Evolutionary conservation across 2,888 invertebrate species (phyloP).

Genomic region (Scelioninae gen. 2): DNA sequence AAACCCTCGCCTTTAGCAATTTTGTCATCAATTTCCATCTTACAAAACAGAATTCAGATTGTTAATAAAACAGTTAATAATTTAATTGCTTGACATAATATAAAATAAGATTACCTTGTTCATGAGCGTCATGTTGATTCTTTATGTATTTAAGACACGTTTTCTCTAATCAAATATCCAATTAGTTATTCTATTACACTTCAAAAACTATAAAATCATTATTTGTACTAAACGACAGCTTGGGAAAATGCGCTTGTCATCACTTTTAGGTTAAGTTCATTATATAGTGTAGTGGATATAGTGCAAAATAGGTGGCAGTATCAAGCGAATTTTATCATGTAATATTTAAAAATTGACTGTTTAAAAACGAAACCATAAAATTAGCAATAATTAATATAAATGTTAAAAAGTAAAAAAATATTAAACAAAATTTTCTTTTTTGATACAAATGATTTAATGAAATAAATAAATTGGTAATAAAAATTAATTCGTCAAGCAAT

Average conservation of each 20-base stretch:
- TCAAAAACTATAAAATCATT: conserved; percentile 40
- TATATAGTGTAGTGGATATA: too few relatives aligned
- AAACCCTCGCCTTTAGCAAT: conserved; percentile 88
- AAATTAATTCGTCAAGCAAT: too few relatives aligned
- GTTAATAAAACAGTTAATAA: conserved; percentile 11
- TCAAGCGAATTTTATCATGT: too few relatives aligned
- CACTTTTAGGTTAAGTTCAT: conserved; percentile 44
- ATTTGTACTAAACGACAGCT: conserved; percentile 1
- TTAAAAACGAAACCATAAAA: too few relatives aligned
- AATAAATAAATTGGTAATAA: too few relatives aligned
- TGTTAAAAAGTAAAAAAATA: too few relatives aligned
- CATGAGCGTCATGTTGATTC: conserved; percentile 70
- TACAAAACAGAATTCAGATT: conserved; percentile 55
- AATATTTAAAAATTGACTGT: too few relatives aligned
- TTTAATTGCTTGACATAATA: conserved; percentile 1
- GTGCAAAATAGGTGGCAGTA: too few relatives aligned
- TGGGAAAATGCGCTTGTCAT: conserved; percentile 52
- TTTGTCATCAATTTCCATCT: conserved; percentile 86
- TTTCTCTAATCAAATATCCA: conserved; percentile 6
- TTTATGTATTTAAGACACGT: conserved; percentile 15
- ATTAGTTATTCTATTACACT: conserved; percentile 7
- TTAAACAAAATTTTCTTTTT: too few relatives aligned
- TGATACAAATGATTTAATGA: too few relatives aligned
- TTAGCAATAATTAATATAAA: too few relatives aligned
- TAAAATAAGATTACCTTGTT: conserved; percentile 68